phyloP scores from a whole-genome alignment of 2,113 vertebrate species.

The Uria lomvia region DNA sequence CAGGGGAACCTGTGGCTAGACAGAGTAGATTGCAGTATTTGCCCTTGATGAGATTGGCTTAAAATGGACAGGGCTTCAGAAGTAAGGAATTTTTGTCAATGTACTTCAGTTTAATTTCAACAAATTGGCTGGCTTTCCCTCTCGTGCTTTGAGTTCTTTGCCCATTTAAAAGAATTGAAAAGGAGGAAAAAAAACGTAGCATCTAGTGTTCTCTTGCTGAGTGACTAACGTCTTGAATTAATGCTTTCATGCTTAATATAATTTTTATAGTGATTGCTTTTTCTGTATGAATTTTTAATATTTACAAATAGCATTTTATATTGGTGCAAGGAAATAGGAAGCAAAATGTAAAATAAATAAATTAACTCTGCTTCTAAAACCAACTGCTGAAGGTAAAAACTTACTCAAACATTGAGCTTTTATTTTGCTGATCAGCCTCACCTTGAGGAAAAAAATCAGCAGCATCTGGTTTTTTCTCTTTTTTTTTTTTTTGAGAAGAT shows the following conservation, averaged over 20 bases:
- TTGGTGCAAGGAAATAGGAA: neutral
- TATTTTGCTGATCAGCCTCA: neutral
- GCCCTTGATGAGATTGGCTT: neutral
- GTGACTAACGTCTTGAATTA: neutral
- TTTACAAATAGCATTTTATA: neutral
- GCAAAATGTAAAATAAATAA: neutral
- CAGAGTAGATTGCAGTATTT: neutral
- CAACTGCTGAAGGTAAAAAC: neutral
- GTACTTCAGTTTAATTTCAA: neutral
- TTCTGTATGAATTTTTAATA: conserved; percentile 26
- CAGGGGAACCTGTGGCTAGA: neutral
- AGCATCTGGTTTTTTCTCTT: too few species aligned
- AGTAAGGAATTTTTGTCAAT: neutral
- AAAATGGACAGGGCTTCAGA: neutral
- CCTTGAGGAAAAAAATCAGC: neutral
- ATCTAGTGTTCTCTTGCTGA: neutral
- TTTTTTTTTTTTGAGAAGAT: neutral
- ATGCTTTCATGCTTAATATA: neutral
- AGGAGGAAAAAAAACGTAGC: neutral
- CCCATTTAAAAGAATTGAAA: neutral
- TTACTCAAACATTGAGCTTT: neutral
- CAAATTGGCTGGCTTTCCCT: neutral
- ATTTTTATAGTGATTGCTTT: neutral
- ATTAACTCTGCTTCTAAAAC: neutral
- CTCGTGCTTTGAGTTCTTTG: neutral